Percentiles rank a stretch among this genome's conserved stretches.
Evolutionary conservation across 2,113 vertebrate species (phyloP).

Genomic region (Aldabrachelys gigantea): DNA sequence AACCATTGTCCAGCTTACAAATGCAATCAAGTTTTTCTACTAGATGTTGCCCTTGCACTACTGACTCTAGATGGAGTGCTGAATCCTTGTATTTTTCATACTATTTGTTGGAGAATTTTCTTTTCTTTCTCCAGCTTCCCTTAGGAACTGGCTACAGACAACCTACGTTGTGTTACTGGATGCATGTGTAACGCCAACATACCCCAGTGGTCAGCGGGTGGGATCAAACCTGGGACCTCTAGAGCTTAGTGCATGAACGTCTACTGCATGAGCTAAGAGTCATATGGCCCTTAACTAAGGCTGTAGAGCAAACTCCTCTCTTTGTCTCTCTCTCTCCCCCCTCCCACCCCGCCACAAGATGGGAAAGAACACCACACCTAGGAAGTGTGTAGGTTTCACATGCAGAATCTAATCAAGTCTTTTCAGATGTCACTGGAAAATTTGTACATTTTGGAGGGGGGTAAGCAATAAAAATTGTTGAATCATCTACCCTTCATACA

Average conservation of each 20-base stretch:
- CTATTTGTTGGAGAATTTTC: background rate
- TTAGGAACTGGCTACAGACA: constrained; percentile 35
- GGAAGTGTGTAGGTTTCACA: too few relatives aligned
- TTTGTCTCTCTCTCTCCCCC: too few relatives aligned
- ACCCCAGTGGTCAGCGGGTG: too few relatives aligned
- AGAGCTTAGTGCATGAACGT: too few relatives aligned
- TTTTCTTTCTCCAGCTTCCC: constrained; percentile 28
- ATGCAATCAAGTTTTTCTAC: background rate
- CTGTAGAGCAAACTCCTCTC: too few relatives aligned
- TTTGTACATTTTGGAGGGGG: background rate
- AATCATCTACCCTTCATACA: background rate
- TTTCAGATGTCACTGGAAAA: background rate
- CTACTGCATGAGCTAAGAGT: too few relatives aligned
- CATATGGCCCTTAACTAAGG: too few relatives aligned
- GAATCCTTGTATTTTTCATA: constrained; percentile 2
- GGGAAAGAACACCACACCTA: too few relatives aligned
- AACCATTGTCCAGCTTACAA: background rate
- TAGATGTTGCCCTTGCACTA: constrained; percentile 3
- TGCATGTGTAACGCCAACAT: background rate
- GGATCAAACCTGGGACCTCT: too few relatives aligned
- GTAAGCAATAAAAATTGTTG: background rate
- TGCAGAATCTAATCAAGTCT: background rate
- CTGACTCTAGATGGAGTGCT: background rate
- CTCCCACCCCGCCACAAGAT: too few relatives aligned
- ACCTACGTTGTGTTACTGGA: background rate